phyloP scores from a whole-genome alignment of 2,888 invertebrate genomes.

The Aphidoletes aphidimyza region DNA sequence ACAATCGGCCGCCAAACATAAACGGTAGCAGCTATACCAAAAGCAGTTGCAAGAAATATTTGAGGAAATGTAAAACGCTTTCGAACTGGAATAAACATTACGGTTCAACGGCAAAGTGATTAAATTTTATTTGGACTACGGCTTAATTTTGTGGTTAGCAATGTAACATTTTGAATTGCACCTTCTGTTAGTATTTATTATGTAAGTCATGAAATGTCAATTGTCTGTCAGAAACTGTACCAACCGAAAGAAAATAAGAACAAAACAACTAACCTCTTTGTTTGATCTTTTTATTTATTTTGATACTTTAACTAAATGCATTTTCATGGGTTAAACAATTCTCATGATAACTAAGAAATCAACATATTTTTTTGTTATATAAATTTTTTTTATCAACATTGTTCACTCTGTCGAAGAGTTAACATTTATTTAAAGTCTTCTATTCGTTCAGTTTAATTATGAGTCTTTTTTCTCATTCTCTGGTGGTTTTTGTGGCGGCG shows the following conservation, averaged over 20 bases:
- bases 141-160: not conserved
- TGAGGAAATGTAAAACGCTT: not conserved
- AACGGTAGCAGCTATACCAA: not conserved
- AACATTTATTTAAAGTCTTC: too few relatives aligned
- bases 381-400: not conserved
- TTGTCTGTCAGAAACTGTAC: not conserved
- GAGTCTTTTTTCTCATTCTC: too few relatives aligned
- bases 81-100: not conserved
- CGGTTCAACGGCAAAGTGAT: not conserved
- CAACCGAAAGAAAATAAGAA: not conserved
- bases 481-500: not conserved
- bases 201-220: constrained; percentile 5
- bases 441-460: too few relatives aligned
- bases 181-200: not conserved
- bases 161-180: not conserved
- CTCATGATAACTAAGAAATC: too few relatives aligned
- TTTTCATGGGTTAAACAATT: too few relatives aligned
- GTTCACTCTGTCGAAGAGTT: too few relatives aligned
- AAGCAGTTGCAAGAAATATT: not conserved
- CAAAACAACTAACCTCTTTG: not conserved
- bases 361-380: too few relatives aligned
- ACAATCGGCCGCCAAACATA: not conserved
- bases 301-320: too few relatives aligned
- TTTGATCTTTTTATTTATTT: not conserved
- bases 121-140: not conserved